These are phyloP conservation scores for Catharus ustulatus DNA, from an alignment of 2,797 vertebrate species.

Conservation along the genomic window DNA sequence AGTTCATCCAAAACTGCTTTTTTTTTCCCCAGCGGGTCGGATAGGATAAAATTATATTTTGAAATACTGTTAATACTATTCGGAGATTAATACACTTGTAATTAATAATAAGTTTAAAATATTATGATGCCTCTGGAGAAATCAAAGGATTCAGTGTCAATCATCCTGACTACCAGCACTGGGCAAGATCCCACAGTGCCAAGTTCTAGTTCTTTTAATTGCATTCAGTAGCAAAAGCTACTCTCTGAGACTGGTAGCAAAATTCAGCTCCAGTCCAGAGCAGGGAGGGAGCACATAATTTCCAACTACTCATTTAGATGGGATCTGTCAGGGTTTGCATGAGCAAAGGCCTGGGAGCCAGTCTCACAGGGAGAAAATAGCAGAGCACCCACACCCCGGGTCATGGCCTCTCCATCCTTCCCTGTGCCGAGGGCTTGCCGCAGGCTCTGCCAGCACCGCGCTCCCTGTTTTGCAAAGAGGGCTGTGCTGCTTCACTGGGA, in stretches of 20 bases:
- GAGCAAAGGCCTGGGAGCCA: constrained; percentile 17
- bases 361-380: constrained; percentile 30
- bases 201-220: constrained; percentile 17
- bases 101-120: constrained; percentile 57
- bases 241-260: background rate
- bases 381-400: background rate
- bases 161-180: background rate
- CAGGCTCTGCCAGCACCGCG: background rate
- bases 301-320: background rate
- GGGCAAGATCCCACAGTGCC: background rate
- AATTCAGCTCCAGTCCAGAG: background rate
- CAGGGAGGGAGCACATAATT: background rate
- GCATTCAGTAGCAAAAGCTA: background rate
- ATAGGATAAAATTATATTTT: constrained; percentile 48
- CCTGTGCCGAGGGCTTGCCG: background rate
- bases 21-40: accelerated
- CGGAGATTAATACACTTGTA: constrained; percentile 47
- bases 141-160: constrained; percentile 40
- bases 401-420: background rate
- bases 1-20: constrained; percentile 22
- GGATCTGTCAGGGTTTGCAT: background rate
- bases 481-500: background rate
- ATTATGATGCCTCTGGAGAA: constrained; percentile 38
- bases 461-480: background rate
- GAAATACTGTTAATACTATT: constrained; percentile 45